Evolutionary conservation across 2,888 invertebrate genomes (phyloP).

Genomic region (Nectonema munidae): DNA sequence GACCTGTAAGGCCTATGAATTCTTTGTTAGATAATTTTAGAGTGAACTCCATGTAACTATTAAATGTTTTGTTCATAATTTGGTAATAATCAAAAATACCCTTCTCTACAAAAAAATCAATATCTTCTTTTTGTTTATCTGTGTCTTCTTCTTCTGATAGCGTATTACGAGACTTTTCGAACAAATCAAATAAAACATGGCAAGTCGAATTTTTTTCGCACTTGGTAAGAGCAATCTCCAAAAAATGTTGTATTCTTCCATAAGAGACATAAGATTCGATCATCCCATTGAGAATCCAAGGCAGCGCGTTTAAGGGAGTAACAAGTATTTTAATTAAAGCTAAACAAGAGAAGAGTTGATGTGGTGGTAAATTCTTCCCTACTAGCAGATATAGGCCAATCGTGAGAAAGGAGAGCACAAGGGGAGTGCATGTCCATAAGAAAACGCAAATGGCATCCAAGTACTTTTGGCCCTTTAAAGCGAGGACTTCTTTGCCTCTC

Average conservation of each 20-base stretch:
- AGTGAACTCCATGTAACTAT: no score
- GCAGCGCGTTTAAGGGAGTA: conserved; percentile 71
- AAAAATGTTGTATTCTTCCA: conserved; percentile 45
- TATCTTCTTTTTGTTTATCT: no score
- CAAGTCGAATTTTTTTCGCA: no score
- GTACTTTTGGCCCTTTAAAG: conserved; percentile 42
- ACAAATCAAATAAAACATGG: no score
- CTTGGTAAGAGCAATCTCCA: no score
- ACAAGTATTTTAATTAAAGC: conserved; percentile 81
- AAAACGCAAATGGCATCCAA: conserved; percentile 85
- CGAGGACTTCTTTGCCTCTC: conserved; percentile 23
- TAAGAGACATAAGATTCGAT: conserved; percentile 80
- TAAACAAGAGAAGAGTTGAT: conserved; percentile 51
- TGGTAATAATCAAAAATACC: neutral
- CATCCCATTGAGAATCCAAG: conserved; percentile 83
- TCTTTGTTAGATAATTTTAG: conserved; percentile 18
- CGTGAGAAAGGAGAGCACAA: conserved; percentile 41
- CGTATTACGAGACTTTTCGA: no score
- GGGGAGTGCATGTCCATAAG: conserved; percentile 90
- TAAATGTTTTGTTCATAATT: no score
- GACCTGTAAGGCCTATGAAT: conserved; percentile 45
- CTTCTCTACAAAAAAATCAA: neutral
- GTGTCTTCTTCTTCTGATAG: no score
- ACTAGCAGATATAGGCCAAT: conserved; percentile 40
- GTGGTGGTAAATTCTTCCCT: conserved; percentile 11